phyloP scores from a whole-genome alignment of 1,140 invertebrate species.

The Anoplolepis gracilipes region DNA sequence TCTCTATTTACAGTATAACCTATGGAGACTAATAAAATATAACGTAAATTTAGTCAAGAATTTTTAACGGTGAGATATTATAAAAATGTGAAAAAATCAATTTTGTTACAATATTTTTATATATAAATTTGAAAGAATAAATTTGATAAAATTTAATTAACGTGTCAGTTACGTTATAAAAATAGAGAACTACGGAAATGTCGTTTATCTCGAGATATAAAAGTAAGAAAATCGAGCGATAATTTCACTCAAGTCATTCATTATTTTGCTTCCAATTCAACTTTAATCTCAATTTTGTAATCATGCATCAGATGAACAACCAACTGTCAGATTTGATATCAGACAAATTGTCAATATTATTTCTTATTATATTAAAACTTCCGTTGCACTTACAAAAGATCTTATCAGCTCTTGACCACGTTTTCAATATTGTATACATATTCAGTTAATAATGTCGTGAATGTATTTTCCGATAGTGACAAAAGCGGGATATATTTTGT shows the following conservation, averaged over 20 bases:
- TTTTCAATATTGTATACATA: background rate
- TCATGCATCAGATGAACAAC: background rate
- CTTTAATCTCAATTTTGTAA: background rate
- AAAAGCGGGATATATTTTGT: background rate
- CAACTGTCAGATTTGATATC: background rate
- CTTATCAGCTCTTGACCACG: background rate
- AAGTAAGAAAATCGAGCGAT: slow-evolving; percentile 10
- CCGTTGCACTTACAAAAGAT: background rate
- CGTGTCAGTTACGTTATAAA: slow-evolving; percentile 5
- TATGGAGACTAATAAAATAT: slow-evolving; percentile 12
- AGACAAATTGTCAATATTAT: background rate
- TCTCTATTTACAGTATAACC: slow-evolving; percentile 17
- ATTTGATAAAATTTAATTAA: slow-evolving; percentile 25
- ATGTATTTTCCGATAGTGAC: background rate
- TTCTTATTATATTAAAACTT: slow-evolving; percentile 10
- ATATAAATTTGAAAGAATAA: slow-evolving; percentile 10
- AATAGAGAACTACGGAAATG: slow-evolving; percentile 15
- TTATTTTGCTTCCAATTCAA: background rate
- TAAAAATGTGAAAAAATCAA: slow-evolving; percentile 26
- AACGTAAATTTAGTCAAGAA: slow-evolving; percentile 18
- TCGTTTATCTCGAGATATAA: background rate
- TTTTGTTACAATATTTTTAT: background rate
- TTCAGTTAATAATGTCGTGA: background rate
- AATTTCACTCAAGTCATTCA: background rate
- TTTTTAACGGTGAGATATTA: background rate